Percentiles rank a stretch among this genome's conserved stretches.
Conservation (phyloP, 1,140 invertebrate species). For the Contarinia nasturtii region DNA sequence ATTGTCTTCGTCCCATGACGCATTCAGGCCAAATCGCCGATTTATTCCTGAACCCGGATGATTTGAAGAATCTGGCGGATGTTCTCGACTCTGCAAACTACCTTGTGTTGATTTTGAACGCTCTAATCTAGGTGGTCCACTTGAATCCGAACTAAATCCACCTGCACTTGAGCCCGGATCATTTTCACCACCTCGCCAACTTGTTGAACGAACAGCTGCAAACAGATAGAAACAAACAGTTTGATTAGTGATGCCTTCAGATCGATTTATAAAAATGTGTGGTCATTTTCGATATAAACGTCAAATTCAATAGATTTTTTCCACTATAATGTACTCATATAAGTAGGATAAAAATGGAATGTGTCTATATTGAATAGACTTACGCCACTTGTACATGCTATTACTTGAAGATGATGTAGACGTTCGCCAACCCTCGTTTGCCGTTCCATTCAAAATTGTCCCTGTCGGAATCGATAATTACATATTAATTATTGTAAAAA, state of each 20-base stretch:
- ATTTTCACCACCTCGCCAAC: constrained; percentile 43
- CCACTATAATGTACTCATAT: too few relatives aligned
- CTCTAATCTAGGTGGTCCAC: not conserved
- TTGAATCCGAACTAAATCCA: not conserved
- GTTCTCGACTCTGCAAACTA: not conserved
- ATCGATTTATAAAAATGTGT: not conserved
- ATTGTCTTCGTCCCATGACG: constrained; percentile 33
- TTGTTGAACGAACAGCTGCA: constrained; percentile 25
- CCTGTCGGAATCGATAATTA: too few relatives aligned
- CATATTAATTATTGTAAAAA: too few relatives aligned
- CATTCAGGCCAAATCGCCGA: not conserved
- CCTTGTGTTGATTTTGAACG: not conserved
- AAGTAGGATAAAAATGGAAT: too few relatives aligned
- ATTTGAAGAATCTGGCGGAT: not conserved
- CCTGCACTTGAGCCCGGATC: not conserved
- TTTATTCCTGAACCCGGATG: not conserved
- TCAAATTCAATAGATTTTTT: too few relatives aligned
- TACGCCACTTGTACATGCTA: constrained; percentile 32
- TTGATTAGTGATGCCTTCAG: too few relatives aligned
- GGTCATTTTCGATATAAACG: not conserved
- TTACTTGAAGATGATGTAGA: constrained; percentile 10
- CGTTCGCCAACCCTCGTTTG: constrained; percentile 40
- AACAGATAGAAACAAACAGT: constrained; percentile 2
- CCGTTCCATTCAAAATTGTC: not conserved
- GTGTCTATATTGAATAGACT: constrained; percentile 8